Evolutionary conservation across 1,140 invertebrate genomes (phyloP).

Genomic region (Ips nitidus): DNA sequence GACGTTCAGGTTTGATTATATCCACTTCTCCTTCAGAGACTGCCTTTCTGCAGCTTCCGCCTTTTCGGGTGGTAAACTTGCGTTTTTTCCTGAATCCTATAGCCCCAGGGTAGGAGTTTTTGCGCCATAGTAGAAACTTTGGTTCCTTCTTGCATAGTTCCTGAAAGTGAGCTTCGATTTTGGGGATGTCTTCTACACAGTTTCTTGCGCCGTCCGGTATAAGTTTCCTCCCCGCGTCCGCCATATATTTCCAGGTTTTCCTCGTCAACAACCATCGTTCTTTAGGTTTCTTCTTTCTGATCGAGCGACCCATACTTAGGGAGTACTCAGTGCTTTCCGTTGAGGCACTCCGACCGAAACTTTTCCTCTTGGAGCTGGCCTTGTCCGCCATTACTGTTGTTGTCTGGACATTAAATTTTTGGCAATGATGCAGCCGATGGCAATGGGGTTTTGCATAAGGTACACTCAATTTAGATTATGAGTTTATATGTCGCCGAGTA

Average conservation of each 20-base stretch:
- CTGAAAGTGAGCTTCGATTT: conserved; percentile 82
- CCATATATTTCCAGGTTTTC: conserved; percentile 90
- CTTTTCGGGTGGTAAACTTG: conserved; percentile 59
- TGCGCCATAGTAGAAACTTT: conserved; percentile 77
- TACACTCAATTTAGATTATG: conserved; percentile 19
- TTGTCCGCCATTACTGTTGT: conserved; percentile 44
- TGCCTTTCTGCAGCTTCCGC: conserved; percentile 65
- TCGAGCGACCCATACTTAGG: conserved; percentile 55
- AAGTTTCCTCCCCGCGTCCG: conserved; percentile 80
- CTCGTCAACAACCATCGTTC: conserved; percentile 84
- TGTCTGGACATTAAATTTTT: conserved; percentile 9
- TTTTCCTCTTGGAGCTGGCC: conserved; percentile 40
- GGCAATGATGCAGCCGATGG: conserved; percentile 13
- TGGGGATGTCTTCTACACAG: conserved; percentile 70
- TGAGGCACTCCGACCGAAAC: conserved; percentile 46
- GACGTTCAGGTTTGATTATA: conserved; percentile 51
- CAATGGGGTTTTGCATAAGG: conserved; percentile 22
- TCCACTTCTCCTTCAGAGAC: conserved; percentile 66
- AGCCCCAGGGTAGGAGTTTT: conserved; percentile 75
- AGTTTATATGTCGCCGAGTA: conserved; percentile 11
- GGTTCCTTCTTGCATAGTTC: conserved; percentile 76
- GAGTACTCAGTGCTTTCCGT: conserved; percentile 49
- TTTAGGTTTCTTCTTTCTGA: conserved; percentile 60
- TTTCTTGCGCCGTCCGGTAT: conserved; percentile 75
- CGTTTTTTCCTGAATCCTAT: conserved; percentile 59